Evolutionary conservation across 2,888 invertebrate genomes (phyloP).

Genomic region (Cyrtodaria siliqua): DNA sequence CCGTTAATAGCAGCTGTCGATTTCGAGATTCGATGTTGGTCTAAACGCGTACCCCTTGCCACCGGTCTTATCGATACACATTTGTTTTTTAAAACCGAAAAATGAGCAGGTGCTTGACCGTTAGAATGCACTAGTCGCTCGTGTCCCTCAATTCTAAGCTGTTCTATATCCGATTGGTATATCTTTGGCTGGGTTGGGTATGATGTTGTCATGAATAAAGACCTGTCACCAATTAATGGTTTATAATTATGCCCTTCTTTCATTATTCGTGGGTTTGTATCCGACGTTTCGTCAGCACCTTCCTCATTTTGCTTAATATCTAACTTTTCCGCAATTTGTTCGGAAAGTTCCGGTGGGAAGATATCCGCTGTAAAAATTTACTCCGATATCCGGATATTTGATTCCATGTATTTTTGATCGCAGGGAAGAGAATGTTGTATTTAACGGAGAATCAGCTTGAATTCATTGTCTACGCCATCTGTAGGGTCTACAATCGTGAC

Average conservation of each 20-base stretch:
- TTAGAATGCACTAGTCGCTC: conserved; percentile 39
- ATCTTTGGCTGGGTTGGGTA: conserved; percentile 39
- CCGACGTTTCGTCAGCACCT: not conserved
- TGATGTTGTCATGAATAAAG: conserved; percentile 37
- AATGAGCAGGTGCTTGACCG: conserved; percentile 48
- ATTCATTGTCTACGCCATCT: too few relatives aligned
- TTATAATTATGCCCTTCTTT: conserved; percentile 37
- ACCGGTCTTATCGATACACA: conserved; percentile 18
- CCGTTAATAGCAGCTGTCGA: not conserved
- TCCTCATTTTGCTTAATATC: conserved; percentile 3
- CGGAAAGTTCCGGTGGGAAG: conserved; percentile 49
- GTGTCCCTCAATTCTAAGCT: conserved; percentile 48
- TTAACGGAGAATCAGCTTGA: not conserved
- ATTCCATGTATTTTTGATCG: not conserved
- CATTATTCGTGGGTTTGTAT: not conserved
- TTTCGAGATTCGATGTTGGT: conserved; percentile 7
- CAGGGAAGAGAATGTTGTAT: not conserved
- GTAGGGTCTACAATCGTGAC: conserved; percentile 35
- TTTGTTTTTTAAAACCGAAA: conserved; percentile 51
- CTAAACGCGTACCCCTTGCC: conserved; percentile 33
- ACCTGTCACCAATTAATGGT: conserved; percentile 52
- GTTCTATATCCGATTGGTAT: conserved; percentile 51
- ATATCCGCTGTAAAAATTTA: conserved; percentile 58
- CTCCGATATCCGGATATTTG: conserved; percentile 23
- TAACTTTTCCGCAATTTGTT: conserved; percentile 36